Evolutionary conservation across 2,888 invertebrate species (phyloP), one percentile per base, ranked within the genome.

Genomic region (Schizaphis graminum): DNA sequence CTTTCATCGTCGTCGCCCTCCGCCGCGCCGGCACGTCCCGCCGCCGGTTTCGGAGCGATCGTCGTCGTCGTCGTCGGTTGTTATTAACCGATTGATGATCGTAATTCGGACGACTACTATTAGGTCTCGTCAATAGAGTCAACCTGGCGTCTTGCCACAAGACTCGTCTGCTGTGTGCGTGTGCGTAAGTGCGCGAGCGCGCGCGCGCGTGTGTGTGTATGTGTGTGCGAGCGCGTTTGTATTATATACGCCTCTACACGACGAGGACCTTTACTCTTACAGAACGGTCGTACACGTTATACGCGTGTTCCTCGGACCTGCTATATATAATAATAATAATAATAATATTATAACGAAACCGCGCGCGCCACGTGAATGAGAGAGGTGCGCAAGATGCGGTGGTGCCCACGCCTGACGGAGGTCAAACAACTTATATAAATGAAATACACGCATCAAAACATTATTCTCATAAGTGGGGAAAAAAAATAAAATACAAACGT

Each of bases 381-480:
- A 47, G 90, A 90, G 90, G 90, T 35, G 85, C 91, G 56, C 85
- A n/a, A 77, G 77, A 77, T 35, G 87, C 28, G 87, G 16, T 92
- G 87, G 26, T 92, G 61, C 92, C 92, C 92, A 92, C 92, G 92
- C 92, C 86, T 35, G 47, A 93, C 89, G 47, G 89, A 93, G 93
- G 93, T 93, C 93, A 93, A 93, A 89, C 89, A 93, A 93, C 93
- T 93, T 93, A 44, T 86, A n/a, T 47, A 91, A 91, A 91, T 56
- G 84, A 44, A 84, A 56, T 44, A 85, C 53, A 84, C 91, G 44
- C 53, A 49, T 44, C 77, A 77, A 91, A 61, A 84, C 26, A 35
- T 35, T 91, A 91, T 91, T 91, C 77, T 84, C 84, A 28, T 84
- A 91, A 91, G 90, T 91, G 90, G 77, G 90, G 49, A 77, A 91